Evolutionary conservation across 2,113 vertebrate species (phyloP).

Genomic region (Leucosticte australis): DNA sequence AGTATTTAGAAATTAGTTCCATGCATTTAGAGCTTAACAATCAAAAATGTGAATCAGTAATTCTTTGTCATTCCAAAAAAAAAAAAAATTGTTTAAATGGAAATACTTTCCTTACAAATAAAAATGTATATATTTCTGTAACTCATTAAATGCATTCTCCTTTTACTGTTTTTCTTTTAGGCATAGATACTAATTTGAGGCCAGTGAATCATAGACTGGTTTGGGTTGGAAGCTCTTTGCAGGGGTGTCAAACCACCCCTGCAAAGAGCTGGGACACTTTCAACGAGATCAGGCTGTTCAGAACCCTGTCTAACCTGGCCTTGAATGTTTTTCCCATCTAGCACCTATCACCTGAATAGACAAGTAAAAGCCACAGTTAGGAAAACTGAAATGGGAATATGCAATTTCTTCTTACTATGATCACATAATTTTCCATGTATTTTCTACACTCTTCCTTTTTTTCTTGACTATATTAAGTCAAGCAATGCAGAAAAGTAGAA

Average conservation of each 20-base stretch:
- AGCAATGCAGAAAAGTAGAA: background rate
- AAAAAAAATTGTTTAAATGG: background rate
- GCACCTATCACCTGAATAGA: background rate
- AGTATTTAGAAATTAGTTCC: background rate
- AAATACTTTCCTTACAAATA: background rate
- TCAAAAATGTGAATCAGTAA: background rate
- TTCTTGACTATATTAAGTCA: background rate
- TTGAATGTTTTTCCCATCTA: background rate
- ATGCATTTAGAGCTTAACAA: background rate
- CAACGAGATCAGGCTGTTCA: background rate
- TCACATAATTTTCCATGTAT: background rate
- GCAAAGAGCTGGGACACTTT: background rate
- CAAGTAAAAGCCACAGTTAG: background rate
- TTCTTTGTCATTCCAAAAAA: background rate
- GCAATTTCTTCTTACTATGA: background rate
- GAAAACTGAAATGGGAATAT: background rate
- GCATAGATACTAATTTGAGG: background rate
- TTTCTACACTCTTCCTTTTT: background rate
- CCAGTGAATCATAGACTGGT: fast-evolving
- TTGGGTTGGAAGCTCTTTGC: background rate
- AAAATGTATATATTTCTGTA: background rate
- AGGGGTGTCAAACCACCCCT: fast-evolving
- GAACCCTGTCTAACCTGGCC: fast-evolving
- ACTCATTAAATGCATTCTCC: background rate
- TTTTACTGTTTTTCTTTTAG: background rate